phyloP scores from a whole-genome alignment of 2,888 invertebrate genomes.

The Crocallis elinguaria region DNA sequence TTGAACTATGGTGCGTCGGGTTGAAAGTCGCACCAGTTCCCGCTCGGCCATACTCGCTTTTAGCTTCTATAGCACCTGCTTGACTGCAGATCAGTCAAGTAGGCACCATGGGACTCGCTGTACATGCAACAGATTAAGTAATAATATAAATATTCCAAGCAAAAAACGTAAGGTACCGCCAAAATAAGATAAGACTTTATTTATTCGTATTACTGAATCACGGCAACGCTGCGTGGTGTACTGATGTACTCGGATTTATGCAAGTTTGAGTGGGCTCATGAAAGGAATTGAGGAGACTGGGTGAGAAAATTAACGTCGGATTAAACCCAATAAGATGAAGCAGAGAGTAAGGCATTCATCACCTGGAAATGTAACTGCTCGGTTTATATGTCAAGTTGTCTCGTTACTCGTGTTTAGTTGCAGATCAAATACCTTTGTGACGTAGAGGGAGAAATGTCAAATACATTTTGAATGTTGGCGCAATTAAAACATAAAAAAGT shows the following conservation, averaged over 20 bases:
- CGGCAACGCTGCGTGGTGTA: slow-evolving; percentile 26
- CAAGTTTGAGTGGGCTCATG: slow-evolving; percentile 26
- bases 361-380: slow-evolving; percentile 1
- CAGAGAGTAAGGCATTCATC: slow-evolving; percentile 1
- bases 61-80: too few relatives aligned
- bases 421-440: slow-evolving; percentile 19
- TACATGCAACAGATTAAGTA: not conserved
- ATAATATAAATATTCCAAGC: not conserved
- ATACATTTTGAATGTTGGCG: not conserved
- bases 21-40: too few relatives aligned
- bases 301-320: slow-evolving; percentile 8
- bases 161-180: not conserved
- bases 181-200: not conserved
- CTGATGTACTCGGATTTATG: slow-evolving; percentile 23
- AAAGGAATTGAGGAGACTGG: slow-evolving; percentile 20
- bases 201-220: slow-evolving; percentile 24
- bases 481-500: not conserved
- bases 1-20: too few relatives aligned
- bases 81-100: too few relatives aligned
- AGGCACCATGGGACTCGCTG: too few relatives aligned
- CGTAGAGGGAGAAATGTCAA: not conserved
- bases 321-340: not conserved
- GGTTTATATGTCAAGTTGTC: not conserved
- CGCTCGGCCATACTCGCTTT: too few relatives aligned
- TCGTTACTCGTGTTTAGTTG: not conserved